phyloP scores from a whole-genome alignment of 37 sponge, comb jelly and placozoan genomes.

The Agelas oroides region DNA sequence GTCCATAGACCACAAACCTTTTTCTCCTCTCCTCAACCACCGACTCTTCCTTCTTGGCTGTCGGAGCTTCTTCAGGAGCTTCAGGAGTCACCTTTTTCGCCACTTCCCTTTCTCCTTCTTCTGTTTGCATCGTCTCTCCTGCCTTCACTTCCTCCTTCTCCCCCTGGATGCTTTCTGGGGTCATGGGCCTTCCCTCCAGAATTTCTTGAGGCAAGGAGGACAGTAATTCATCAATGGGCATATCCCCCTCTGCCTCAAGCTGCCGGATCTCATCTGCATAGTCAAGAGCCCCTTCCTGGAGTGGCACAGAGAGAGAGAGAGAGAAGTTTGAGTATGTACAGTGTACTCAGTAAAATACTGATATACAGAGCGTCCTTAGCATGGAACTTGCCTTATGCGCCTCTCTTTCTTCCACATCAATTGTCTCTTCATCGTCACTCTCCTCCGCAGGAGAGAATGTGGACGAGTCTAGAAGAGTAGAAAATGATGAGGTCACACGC shows the following conservation, averaged over 20 bases:
- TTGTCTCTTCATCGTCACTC: constrained; percentile 91
- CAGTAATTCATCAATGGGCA: constrained; percentile 84
- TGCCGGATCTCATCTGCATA: constrained; percentile 76
- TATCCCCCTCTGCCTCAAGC: constrained; percentile 85
- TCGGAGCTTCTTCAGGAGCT: no score
- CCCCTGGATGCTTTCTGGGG: background rate
- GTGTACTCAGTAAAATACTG: no score
- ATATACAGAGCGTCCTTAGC: background rate
- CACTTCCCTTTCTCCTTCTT: background rate
- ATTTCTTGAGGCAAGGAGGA: constrained; percentile 82
- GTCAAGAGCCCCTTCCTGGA: constrained; percentile 11
- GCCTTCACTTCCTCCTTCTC: constrained; percentile 37
- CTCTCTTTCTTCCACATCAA: constrained; percentile 76
- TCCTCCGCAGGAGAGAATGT: constrained; percentile 58
- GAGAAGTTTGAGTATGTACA: background rate
- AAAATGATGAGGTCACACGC: background rate
- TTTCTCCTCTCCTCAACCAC: no score
- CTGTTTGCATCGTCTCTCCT: background rate
- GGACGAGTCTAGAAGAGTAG: constrained; percentile 26
- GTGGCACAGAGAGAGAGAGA: no score
- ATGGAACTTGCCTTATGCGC: constrained; percentile 18
- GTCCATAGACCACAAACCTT: no score
- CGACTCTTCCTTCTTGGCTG: no score
- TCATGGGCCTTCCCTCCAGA: background rate
- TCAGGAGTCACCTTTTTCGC: no score